These are phyloP conservation scores for Actias luna DNA, from an alignment of 2,888 invertebrate species.

Conservation along the genomic window DNA sequence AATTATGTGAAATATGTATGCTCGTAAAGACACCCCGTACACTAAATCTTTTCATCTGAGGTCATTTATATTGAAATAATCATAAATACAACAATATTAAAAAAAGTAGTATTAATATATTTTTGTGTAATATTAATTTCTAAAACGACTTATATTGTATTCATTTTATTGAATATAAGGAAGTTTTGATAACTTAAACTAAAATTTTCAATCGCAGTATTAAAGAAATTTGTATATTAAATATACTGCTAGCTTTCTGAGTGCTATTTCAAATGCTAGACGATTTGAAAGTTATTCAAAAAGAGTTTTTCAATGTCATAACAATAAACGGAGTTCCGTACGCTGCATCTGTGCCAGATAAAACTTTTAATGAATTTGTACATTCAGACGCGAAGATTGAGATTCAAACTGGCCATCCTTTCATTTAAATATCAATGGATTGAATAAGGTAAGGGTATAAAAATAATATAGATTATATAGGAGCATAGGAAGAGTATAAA, in stretches of 20 bases:
- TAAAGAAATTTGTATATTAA: too few species aligned
- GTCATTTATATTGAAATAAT: too few species aligned
- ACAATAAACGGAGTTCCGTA: not conserved
- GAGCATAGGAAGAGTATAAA: too few species aligned
- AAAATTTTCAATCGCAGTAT: too few species aligned
- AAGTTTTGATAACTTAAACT: too few species aligned
- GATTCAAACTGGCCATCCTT: not conserved
- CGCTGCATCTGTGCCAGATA: conserved; percentile 23
- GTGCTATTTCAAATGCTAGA: not conserved
- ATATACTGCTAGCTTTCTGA: not conserved
- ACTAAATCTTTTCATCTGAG: not conserved
- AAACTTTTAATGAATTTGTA: conserved; percentile 22
- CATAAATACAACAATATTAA: too few species aligned
- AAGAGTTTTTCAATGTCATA: too few species aligned
- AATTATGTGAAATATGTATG: conserved; percentile 31
- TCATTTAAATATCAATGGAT: not conserved
- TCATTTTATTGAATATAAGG: too few species aligned
- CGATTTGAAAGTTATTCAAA: not conserved
- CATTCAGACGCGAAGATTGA: not conserved
- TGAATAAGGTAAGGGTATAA: too few species aligned
- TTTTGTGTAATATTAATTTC: not conserved
- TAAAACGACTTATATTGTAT: not conserved
- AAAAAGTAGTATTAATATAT: not conserved
- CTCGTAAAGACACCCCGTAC: not conserved
- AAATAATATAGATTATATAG: too few species aligned